Evolutionary conservation across 2,888 invertebrate genomes (phyloP).

Genomic region (Xylophagus ater): DNA sequence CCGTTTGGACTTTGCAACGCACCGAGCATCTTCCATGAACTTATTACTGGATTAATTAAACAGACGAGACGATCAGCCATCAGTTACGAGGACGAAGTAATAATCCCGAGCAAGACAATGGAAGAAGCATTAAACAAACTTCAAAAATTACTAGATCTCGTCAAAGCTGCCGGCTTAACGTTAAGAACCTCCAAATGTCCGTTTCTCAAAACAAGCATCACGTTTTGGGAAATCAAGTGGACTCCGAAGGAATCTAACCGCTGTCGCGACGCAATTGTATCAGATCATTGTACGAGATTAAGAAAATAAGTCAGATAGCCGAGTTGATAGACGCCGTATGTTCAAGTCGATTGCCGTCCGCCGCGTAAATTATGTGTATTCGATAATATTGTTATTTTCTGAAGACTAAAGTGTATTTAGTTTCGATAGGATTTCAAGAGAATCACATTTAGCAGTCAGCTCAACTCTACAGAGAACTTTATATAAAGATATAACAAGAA

Average conservation of each 20-base stretch:
- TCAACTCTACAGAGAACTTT: too few relatives aligned
- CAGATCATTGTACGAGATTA: too few relatives aligned
- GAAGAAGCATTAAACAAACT: constrained; percentile 14
- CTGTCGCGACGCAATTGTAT: too few relatives aligned
- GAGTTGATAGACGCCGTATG: too few relatives aligned
- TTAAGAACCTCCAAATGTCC: constrained; percentile 20
- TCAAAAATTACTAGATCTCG: constrained; percentile 16
- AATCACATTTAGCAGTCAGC: too few relatives aligned
- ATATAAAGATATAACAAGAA: too few relatives aligned
- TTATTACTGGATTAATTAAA: constrained; percentile 24
- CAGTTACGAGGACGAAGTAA: constrained; percentile 18
- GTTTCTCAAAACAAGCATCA: constrained; percentile 19
- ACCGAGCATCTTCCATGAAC: constrained; percentile 27
- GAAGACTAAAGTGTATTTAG: too few relatives aligned
- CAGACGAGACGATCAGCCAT: constrained; percentile 13
- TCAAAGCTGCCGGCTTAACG: constrained; percentile 16
- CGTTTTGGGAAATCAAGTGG: constrained; percentile 24
- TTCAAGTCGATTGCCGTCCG: too few relatives aligned
- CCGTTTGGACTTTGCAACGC: constrained; percentile 19
- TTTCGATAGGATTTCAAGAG: too few relatives aligned
- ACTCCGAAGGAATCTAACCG: constrained; percentile 21
- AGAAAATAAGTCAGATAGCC: too few relatives aligned
- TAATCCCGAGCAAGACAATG: background rate
- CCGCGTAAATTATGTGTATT: too few relatives aligned
- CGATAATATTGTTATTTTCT: too few relatives aligned